Evolutionary conservation across 2,113 vertebrate genomes (phyloP), one percentile per base, ranked within the genome.

Genomic region (Rhabdornis inornatus): DNA sequence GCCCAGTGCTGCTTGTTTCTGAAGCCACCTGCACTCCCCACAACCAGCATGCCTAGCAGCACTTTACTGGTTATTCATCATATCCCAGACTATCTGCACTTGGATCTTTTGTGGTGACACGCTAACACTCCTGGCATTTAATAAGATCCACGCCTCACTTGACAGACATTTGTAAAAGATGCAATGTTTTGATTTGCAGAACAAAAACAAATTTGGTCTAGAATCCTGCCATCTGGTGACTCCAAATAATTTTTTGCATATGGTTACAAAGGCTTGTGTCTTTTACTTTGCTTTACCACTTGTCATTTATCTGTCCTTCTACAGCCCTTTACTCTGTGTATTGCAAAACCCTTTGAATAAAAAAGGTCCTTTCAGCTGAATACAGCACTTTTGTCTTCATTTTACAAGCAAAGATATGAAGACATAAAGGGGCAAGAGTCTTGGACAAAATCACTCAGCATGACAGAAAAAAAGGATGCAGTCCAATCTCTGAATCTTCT

Each of bases 161-260:
- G 83, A 87, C 44, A 89, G 81, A 92, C n/a, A 11, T 31, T 92
- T 87, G 57, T 85, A 69, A 61, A 70, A 84, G 45, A 82, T 50
- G 31, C 18, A 42, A 2, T 68, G 63, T 87, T 93, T 86, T 82
- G 56, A 95, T 95, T 87, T 76, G 25, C 37, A 72, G 61, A 87
- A 71, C 23, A 85, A 93, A 95, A 80, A 1, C 66, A 91, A 95
- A 72, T 87, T 83, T 90, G 71, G 63, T 85, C 93, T 94, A 87
- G 84, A 90, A 90, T 91, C 50, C 49, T 94, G 75, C 61, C 84
- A 91, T 92, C 94, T 96, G 91, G 81, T 89, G 78, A 91, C 81
- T 92, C 84, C 81, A 84, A 81, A 65, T 91, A 91, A 39, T 72
- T 91, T 83, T 84, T 76, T 87, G 37, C 57, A 76, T 79, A 94